Conservation (phyloP, 1,140 invertebrate genomes). For the Pomacea maculata region DNA sequence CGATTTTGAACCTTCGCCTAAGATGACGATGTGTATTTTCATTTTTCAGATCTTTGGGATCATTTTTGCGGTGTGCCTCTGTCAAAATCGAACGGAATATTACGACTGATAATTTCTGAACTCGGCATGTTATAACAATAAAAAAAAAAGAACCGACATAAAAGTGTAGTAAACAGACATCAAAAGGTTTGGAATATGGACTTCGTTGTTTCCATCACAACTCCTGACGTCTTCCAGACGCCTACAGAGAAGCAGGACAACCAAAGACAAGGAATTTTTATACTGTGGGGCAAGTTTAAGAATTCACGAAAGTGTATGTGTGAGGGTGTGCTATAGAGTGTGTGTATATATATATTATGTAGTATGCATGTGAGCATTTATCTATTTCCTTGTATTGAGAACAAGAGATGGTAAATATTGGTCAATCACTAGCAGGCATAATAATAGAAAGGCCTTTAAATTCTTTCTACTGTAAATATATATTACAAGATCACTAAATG, state of each 20-base stretch:
- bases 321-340: not conserved
- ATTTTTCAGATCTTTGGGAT: slow-evolving; percentile 34
- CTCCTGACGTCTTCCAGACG: no score
- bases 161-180: no score
- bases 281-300: not conserved
- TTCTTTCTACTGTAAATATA: not conserved
- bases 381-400: not conserved
- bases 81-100: slow-evolving; percentile 34
- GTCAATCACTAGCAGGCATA: not conserved
- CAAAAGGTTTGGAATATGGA: no score
- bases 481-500: no score
- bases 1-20: no score
- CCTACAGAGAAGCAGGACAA: no score
- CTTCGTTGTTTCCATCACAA: no score
- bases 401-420: not conserved
- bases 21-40: not conserved
- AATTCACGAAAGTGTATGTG: not conserved
- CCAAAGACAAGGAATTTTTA: no score
- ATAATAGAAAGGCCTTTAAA: not conserved
- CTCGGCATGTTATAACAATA: no score
- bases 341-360: not conserved
- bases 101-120: slow-evolving; percentile 15
- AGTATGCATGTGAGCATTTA: not conserved
- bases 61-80: slow-evolving; percentile 35
- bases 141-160: no score